A percentile compares a stretch with the other conserved stretches of the same genome.
Conservation (phyloP, 2,888 invertebrate genomes). For the Athetis lepigone region DNA sequence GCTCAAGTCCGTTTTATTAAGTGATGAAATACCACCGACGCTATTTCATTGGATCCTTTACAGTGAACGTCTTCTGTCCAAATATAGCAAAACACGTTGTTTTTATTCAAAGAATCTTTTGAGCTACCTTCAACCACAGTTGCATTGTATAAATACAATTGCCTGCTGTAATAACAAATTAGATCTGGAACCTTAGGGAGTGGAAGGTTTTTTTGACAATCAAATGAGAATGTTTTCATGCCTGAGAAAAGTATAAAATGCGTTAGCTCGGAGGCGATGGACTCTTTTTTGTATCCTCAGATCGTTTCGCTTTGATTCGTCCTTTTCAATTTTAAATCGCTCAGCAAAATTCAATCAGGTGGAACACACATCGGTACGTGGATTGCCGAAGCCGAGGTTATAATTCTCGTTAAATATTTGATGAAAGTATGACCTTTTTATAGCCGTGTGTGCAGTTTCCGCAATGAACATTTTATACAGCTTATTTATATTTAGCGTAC, state of each 20-base stretch:
- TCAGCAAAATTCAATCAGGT: slow-evolving; percentile 60
- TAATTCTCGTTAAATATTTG: slow-evolving; percentile 9
- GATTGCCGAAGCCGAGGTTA: slow-evolving; percentile 23
- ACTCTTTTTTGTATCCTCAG: slow-evolving; percentile 57
- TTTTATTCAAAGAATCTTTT: slow-evolving; percentile 47
- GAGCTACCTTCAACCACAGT: slow-evolving; percentile 37
- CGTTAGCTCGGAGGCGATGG: slow-evolving; percentile 56
- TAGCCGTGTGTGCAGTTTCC: slow-evolving; percentile 2
- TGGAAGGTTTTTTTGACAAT: slow-evolving; percentile 70
- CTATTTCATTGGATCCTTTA: slow-evolving; percentile 10
- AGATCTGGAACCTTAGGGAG: slow-evolving; percentile 65
- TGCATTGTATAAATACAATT: slow-evolving; percentile 57
- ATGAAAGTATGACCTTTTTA: slow-evolving; percentile 3
- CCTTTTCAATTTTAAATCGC: slow-evolving; percentile 62
- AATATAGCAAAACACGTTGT: slow-evolving; percentile 46
- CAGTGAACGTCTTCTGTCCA: slow-evolving; percentile 25
- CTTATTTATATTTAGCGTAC: slow-evolving; percentile 3
- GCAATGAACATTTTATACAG: slow-evolving; percentile 10
- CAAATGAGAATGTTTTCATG: slow-evolving; percentile 55
- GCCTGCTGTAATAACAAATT: slow-evolving; percentile 41
- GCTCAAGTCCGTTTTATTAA: no score
- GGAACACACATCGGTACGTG: slow-evolving; percentile 61
- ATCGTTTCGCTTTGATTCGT: slow-evolving; percentile 43
- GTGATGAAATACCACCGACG: slow-evolving; percentile 11
- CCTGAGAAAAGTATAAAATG: slow-evolving; percentile 59